phyloP scores from a whole-genome alignment of 2,888 invertebrate genomes.

The Ophion ventricosus region DNA sequence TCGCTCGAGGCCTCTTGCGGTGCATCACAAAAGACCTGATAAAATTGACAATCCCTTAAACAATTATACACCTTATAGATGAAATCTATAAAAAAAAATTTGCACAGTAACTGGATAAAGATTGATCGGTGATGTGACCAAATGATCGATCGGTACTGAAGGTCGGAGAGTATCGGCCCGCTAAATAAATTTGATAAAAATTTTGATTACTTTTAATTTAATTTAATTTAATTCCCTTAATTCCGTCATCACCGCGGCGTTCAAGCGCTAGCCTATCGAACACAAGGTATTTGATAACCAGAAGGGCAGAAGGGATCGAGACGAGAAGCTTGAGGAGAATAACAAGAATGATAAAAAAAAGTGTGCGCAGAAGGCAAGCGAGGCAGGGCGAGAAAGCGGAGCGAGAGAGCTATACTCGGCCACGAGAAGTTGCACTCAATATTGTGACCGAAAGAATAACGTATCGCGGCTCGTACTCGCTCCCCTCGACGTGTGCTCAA shows the following conservation, averaged over 20 bases:
- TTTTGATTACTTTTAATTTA: too few relatives aligned
- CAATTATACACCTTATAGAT: constrained; percentile 56
- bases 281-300: not conserved
- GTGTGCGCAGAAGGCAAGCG: constrained; percentile 23
- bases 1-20: constrained; percentile 36
- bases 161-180: constrained; percentile 8
- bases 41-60: constrained; percentile 38
- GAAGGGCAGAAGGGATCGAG: not conserved
- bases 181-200: constrained; percentile 48
- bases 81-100: not conserved
- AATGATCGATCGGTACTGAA: constrained; percentile 24
- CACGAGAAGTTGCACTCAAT: constrained; percentile 79
- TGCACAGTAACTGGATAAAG: not conserved
- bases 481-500: constrained; percentile 38
- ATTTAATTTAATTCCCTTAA: too few relatives aligned
- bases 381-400: constrained; percentile 19
- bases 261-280: constrained; percentile 18
- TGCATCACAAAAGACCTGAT: constrained; percentile 45
- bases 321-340: constrained; percentile 28
- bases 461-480: constrained; percentile 76
- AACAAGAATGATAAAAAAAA: constrained; percentile 38
- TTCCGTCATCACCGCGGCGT: constrained; percentile 1
- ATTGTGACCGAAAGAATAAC: constrained; percentile 80
- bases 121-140: not conserved
- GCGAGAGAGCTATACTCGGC: constrained; percentile 60